Evolutionary conservation across 2,113 vertebrate species (phyloP), one percentile per base, ranked within the genome.

Genomic region (Sterrhoptilus dennistouni): DNA sequence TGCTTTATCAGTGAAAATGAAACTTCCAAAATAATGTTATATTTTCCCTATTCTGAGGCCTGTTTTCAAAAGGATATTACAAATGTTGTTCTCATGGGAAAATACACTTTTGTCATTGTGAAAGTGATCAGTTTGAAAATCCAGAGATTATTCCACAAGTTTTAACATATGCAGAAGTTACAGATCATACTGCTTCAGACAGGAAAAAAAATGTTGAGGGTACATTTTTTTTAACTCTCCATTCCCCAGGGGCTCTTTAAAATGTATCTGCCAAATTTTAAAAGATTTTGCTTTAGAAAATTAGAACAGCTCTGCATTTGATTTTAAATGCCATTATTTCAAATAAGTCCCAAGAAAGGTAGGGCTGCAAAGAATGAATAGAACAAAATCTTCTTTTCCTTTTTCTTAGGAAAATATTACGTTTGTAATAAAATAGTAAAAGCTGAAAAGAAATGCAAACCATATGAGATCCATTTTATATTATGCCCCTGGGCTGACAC

Each of bases 81-180:
- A 44, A 93, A 40, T 54, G 28, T 25, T 66, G 17, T 68, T 14
- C 72, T 95, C 38, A 60, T 83, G 69, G 54, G 49, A 94, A 89
- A 95, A 68, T 25, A 45, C 7, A 60, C 20, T 87, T 95, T 68
- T 90, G 75, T 90, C 84, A 44, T 68, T 93, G 29, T 82, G 14
- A 54, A 96, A 90, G 33, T 63, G 79, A 92, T 54, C 20, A 31
- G 59, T 96, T 97, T 83, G 90, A 96, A 96, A 95, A 92, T 79
- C 93, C n/a, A 92, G 80, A 78, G 60, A 78, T 80, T 83, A 65
- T 77, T 91, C 35, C 92, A 57, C 38, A 85, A 83, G 16, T 66
- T 94, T 95, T 95, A 94, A 59, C 24, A 85, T 75, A 94, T 70
- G n/a, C 47, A 95, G 36, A 97, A 92, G 11, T 87, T 87, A 56